phyloP scores from a whole-genome alignment of 1,140 invertebrate species.

The Meteorus sp. region DNA sequence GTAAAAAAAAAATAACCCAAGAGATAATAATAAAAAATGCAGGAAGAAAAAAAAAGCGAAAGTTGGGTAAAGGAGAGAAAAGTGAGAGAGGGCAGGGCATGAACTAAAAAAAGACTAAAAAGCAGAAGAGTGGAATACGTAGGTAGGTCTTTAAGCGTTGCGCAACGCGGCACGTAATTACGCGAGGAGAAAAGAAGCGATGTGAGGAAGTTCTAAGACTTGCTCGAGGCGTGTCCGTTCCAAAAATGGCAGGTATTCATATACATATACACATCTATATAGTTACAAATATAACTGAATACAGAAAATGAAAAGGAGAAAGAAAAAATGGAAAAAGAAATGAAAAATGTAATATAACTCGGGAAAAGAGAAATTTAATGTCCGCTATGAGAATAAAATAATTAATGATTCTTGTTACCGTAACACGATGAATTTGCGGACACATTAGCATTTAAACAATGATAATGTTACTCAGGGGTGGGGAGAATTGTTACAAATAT shows the following conservation, averaged over 20 bases:
- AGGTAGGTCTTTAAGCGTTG: slow-evolving; percentile 16
- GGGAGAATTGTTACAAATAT: no score
- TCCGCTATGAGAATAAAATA: background rate
- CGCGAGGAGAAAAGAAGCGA: slow-evolving; percentile 11
- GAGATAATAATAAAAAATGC: no score
- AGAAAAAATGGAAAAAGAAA: background rate
- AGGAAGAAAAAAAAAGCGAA: slow-evolving; percentile 10
- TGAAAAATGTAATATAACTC: background rate
- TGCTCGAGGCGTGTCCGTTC: background rate
- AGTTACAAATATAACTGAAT: background rate
- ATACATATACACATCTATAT: background rate
- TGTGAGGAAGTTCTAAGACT: slow-evolving; percentile 11
- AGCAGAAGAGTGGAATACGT: slow-evolving; percentile 2
- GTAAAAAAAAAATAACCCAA: slow-evolving; percentile 14
- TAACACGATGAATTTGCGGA: background rate
- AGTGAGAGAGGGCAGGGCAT: no score
- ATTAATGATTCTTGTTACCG: slow-evolving; percentile 1
- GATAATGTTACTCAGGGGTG: background rate
- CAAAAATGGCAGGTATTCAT: slow-evolving; percentile 6
- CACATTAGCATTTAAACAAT: background rate
- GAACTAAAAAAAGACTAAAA: no score
- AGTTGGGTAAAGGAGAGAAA: slow-evolving; percentile 8
- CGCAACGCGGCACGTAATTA: slow-evolving; percentile 19
- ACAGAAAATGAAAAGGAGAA: background rate
- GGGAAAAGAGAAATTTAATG: background rate